phyloP scores from a whole-genome alignment of 2,797 vertebrate species.

The Acridotheres tristis region DNA sequence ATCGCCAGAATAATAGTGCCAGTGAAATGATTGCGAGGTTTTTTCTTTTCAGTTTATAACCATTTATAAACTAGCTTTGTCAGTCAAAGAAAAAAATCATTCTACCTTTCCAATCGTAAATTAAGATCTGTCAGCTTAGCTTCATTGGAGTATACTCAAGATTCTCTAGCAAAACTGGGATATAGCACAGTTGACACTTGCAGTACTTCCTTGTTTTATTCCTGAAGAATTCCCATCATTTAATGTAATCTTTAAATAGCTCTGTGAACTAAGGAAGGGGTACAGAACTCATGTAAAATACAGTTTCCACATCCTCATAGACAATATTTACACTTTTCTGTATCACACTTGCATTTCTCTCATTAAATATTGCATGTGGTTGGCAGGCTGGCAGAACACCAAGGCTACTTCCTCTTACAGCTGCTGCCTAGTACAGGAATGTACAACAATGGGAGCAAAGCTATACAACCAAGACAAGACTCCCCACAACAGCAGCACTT shows the following conservation, averaged over 20 bases:
- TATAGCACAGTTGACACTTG: not conserved
- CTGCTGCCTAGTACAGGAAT: constrained; percentile 57
- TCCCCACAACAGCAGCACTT: not conserved
- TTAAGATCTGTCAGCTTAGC: not conserved
- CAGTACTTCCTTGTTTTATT: not conserved
- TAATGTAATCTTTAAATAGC: not conserved
- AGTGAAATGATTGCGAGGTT: not conserved
- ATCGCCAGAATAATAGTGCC: not conserved
- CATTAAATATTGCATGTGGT: not conserved
- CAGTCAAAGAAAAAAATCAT: not conserved
- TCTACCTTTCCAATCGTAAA: not conserved
- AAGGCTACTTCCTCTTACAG: constrained; percentile 44
- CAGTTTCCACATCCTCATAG: not conserved
- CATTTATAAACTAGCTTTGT: not conserved
- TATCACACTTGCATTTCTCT: not conserved
- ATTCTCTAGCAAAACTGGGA: not conserved
- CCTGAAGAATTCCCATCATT: not conserved
- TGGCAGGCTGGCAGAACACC: constrained; percentile 15
- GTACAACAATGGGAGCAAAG: not conserved
- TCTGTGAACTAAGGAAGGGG: not conserved
- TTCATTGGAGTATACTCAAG: not conserved
- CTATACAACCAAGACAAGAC: not conserved
- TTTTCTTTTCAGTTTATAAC: not conserved
- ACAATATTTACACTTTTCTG: constrained; percentile 3
- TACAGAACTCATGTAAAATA: not conserved